phyloP scores from a whole-genome alignment of 2,797 vertebrate species.

The Hypotaenidia philippensis region DNA sequence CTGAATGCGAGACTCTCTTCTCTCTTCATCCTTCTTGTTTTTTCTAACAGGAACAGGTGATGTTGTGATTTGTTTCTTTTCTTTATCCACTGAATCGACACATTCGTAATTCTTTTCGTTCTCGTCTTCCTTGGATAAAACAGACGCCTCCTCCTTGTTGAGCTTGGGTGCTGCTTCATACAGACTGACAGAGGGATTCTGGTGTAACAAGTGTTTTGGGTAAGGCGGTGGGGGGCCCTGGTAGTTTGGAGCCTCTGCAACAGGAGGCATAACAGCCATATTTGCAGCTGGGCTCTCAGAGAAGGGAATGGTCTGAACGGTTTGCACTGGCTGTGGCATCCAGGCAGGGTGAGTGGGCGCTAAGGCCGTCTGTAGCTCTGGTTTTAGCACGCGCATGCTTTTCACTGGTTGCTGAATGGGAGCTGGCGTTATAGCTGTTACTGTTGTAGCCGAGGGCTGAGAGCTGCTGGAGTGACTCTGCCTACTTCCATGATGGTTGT shows the following conservation, averaged over 20 bases:
- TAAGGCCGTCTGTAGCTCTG: slow-evolving; percentile 94
- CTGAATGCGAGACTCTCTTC: slow-evolving; percentile 91
- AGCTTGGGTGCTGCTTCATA: slow-evolving; percentile 83
- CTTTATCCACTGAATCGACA: slow-evolving; percentile 83
- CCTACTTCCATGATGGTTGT: slow-evolving; percentile 86
- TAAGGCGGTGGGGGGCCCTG: slow-evolving; percentile 97
- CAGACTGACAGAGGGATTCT: slow-evolving; percentile 77
- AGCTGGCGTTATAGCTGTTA: slow-evolving; percentile 95
- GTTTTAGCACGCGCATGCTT: slow-evolving; percentile 94
- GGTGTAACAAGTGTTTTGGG: slow-evolving; percentile 93
- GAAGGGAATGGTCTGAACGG: slow-evolving; percentile 81
- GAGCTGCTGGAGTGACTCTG: slow-evolving; percentile 84
- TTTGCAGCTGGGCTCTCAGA: slow-evolving; percentile 82
- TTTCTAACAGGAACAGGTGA: slow-evolving; percentile 95
- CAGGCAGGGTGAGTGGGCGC: slow-evolving; percentile 94
- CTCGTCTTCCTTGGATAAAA: slow-evolving; percentile 83
- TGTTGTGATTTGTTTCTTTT: slow-evolving; percentile 97
- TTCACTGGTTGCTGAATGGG: slow-evolving; percentile 95
- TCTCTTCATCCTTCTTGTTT: slow-evolving; percentile 93
- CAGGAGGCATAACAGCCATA: slow-evolving; percentile 80
- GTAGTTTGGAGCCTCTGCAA: slow-evolving; percentile 91
- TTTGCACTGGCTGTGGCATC: slow-evolving; percentile 86
- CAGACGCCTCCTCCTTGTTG: slow-evolving; percentile 84
- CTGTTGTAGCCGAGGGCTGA: slow-evolving; percentile 93
- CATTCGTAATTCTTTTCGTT: slow-evolving; percentile 77